Evolutionary conservation across 2,888 invertebrate genomes (phyloP).

Genomic region (Escarpia spicata): DNA sequence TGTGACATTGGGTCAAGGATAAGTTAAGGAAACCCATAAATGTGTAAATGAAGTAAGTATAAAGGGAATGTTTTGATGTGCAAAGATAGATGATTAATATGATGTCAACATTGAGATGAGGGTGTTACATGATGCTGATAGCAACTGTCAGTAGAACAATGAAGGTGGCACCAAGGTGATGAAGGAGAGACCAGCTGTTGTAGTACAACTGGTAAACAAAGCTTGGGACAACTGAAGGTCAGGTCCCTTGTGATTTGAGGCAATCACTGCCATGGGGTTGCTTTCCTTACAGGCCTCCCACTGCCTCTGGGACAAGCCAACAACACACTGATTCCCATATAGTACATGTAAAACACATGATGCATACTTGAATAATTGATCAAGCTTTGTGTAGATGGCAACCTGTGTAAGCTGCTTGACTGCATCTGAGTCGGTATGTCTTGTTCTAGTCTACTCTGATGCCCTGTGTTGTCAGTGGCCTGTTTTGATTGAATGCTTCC

Average conservation of each 20-base stretch:
- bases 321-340: neutral
- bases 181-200: neutral
- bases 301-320: neutral
- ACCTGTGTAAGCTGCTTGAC: neutral
- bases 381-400: neutral
- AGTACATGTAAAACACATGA: slow-evolving; percentile 11
- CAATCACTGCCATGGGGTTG: neutral
- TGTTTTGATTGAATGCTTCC: neutral
- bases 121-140: neutral
- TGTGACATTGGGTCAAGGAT: too few species aligned
- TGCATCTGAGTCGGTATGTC: neutral
- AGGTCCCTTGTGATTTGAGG: neutral
- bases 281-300: neutral
- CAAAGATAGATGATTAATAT: neutral
- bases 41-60: too few species aligned
- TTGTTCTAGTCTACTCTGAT: neutral
- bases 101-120: neutral
- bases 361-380: slow-evolving; percentile 5
- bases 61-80: too few species aligned
- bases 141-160: neutral
- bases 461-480: neutral
- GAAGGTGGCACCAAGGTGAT: neutral
- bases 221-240: neutral
- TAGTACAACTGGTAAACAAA: slow-evolving; percentile 16
- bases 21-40: too few species aligned